These are phyloP conservation scores for Blastobasis adustella DNA, from an alignment of 2,888 invertebrate genomes.

Conservation along the genomic window DNA sequence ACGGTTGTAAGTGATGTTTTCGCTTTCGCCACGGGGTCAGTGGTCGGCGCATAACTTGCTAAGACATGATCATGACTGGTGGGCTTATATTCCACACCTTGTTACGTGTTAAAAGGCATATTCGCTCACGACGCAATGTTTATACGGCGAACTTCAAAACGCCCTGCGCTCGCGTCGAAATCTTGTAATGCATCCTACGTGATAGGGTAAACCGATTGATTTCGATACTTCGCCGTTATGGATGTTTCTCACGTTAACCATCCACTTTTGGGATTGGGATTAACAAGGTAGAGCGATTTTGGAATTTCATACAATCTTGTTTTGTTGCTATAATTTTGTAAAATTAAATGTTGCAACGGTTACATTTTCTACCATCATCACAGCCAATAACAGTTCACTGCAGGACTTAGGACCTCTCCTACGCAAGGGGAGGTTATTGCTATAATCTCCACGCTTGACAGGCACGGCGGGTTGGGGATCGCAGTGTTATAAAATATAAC, in stretches of 20 bases:
- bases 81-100: constrained; percentile 72
- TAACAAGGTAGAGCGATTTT: too few relatives aligned
- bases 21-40: constrained; percentile 48
- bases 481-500: too few relatives aligned
- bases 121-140: constrained; percentile 71
- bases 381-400: too few relatives aligned
- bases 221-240: constrained; percentile 15
- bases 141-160: constrained; percentile 66
- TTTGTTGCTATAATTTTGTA: too few relatives aligned
- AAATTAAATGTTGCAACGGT: too few relatives aligned
- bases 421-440: too few relatives aligned
- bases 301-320: too few relatives aligned
- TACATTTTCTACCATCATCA: too few relatives aligned
- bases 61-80: constrained; percentile 74
- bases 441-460: too few relatives aligned
- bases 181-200: constrained; percentile 54
- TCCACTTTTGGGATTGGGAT: too few relatives aligned
- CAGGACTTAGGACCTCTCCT: too few relatives aligned
- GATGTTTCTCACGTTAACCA: constrained; percentile 11
- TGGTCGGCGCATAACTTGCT: constrained; percentile 70
- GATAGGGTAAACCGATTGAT: constrained; percentile 33
- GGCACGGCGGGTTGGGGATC: too few relatives aligned
- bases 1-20: constrained; percentile 33
- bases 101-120: constrained; percentile 74
- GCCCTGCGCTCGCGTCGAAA: constrained; percentile 47